Evolutionary conservation across 1,140 invertebrate species (phyloP).

Genomic region (Drosophila lacteicornis): DNA sequence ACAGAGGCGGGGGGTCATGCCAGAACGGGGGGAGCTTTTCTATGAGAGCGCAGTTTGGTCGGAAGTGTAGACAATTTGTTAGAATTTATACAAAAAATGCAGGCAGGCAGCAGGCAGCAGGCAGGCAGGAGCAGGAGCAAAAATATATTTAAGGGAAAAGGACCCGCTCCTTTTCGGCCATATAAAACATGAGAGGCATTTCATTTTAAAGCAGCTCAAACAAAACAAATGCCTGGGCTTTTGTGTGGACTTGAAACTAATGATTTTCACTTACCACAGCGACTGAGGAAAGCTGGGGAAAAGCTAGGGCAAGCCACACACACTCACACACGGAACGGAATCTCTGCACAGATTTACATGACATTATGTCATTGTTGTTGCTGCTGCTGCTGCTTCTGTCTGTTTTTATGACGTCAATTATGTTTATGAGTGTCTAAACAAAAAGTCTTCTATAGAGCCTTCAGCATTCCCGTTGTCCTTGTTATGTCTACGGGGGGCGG

Average conservation of each 20-base stretch:
- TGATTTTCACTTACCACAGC: slow-evolving; percentile 71
- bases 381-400: slow-evolving; percentile 42
- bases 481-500: slow-evolving; percentile 4
- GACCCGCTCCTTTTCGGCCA: slow-evolving; percentile 9
- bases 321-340: slow-evolving; percentile 28
- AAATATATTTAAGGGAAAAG: slow-evolving; percentile 3
- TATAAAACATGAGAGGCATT: slow-evolving; percentile 79
- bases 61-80: slow-evolving; percentile 83
- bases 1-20: not conserved
- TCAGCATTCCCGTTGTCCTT: slow-evolving; percentile 46
- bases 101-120: slow-evolving; percentile 30
- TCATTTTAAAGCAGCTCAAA: slow-evolving; percentile 78
- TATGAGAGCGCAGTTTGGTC: slow-evolving; percentile 52
- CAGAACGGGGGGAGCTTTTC: slow-evolving; percentile 5
- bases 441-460: slow-evolving; percentile 74
- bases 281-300: slow-evolving; percentile 1
- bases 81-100: slow-evolving; percentile 81
- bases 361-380: slow-evolving; percentile 79
- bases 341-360: slow-evolving; percentile 77
- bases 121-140: not conserved
- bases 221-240: slow-evolving; percentile 79
- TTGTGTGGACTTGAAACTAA: slow-evolving; percentile 76
- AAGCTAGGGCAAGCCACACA: not conserved
- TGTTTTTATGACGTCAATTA: slow-evolving; percentile 83
- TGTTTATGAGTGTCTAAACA: slow-evolving; percentile 83